Evolutionary conservation across 2,888 invertebrate species (phyloP).

Genomic region (Nephrotoma guestfalica): DNA sequence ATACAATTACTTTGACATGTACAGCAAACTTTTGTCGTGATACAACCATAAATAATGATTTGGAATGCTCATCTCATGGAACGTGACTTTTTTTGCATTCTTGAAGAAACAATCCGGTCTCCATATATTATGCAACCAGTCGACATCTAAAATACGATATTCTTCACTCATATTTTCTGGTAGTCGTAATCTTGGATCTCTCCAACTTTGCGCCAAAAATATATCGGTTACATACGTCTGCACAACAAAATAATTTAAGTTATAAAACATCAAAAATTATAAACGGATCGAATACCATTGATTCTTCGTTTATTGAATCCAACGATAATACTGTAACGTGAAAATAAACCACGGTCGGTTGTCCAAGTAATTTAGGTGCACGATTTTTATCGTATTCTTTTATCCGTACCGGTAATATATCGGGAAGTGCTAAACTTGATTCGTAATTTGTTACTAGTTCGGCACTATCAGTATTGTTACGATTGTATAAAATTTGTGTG

Average conservation of each 20-base stretch:
- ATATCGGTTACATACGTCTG: constrained; percentile 89
- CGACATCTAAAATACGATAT: constrained; percentile 76
- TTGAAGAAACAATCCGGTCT: constrained; percentile 88
- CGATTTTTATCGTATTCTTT: constrained; percentile 83
- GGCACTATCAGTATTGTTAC: constrained; percentile 30
- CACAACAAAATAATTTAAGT: constrained; percentile 9
- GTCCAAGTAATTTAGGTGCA: constrained; percentile 71
- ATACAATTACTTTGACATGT: constrained; percentile 76
- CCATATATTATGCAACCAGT: constrained; percentile 85
- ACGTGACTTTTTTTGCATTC: constrained; percentile 85
- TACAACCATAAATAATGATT: constrained; percentile 87
- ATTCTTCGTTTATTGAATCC: constrained; percentile 92
- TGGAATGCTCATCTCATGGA: constrained; percentile 89
- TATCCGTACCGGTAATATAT: constrained; percentile 69
- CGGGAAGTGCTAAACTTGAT: constrained; percentile 60
- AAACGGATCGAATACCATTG: constrained; percentile 50
- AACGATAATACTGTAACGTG: constrained; percentile 80
- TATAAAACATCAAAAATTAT: background rate
- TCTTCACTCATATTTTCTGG: constrained; percentile 92
- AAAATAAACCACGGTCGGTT: constrained; percentile 79
- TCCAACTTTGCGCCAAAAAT: constrained; percentile 85
- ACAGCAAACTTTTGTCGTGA: constrained; percentile 78
- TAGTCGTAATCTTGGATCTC: constrained; percentile 71
- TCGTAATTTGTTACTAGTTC: constrained; percentile 35
- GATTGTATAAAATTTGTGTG: constrained; percentile 6